phyloP scores from a whole-genome alignment of 2,888 invertebrate species.

The Acanthosoma haemorrhoidale region DNA sequence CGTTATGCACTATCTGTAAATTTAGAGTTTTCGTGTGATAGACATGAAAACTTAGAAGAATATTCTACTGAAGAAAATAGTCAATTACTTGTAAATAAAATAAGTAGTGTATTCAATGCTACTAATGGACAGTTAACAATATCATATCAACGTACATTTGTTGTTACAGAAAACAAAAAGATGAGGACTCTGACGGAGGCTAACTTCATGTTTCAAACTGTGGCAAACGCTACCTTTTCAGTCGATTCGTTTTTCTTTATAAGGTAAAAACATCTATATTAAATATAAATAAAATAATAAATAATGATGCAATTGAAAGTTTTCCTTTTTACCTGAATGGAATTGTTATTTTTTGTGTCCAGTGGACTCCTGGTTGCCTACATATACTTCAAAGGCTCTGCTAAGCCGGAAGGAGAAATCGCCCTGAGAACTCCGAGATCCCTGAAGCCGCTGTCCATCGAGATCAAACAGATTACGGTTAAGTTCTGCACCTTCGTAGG shows the following conservation, averaged over 20 bases:
- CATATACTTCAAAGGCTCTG: conserved; percentile 60
- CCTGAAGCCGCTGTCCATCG: conserved; percentile 42
- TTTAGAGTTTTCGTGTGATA: no score
- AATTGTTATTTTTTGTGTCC: conserved; percentile 30
- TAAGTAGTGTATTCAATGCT: no score
- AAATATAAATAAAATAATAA: background rate
- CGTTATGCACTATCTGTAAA: no score
- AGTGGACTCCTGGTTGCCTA: conserved; percentile 81
- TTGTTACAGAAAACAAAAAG: conserved; percentile 65
- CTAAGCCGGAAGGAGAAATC: conserved; percentile 45
- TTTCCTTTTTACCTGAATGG: no score
- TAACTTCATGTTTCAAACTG: conserved; percentile 72
- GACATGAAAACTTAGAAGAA: no score
- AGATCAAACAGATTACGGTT: conserved; percentile 57
- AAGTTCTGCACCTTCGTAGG: conserved; percentile 71
- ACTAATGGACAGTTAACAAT: no score
- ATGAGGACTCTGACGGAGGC: conserved; percentile 64
- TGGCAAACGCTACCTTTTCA: conserved; percentile 72
- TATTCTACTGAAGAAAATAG: no score
- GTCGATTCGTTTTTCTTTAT: conserved; percentile 80
- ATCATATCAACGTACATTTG: background rate
- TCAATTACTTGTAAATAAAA: no score
- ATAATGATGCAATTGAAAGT: no score
- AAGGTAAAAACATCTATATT: conserved; percentile 46
- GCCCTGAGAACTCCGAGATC: conserved; percentile 45